Evolutionary conservation across 1,140 invertebrate species (phyloP).

Genomic region (Lepidurus couesii): DNA sequence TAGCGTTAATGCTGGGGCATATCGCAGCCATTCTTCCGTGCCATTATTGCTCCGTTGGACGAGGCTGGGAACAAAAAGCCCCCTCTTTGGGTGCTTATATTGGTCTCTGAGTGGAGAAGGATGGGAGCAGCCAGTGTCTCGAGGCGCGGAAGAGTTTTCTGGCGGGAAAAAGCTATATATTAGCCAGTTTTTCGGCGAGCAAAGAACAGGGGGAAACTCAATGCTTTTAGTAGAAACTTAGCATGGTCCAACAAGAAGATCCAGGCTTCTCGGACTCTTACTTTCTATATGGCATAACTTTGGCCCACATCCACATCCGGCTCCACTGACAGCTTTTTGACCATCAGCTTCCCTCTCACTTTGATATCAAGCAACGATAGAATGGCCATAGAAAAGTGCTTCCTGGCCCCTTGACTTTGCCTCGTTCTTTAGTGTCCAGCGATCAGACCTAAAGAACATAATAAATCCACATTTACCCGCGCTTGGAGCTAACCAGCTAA

Average conservation of each 20-base stretch:
- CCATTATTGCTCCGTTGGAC: neutral
- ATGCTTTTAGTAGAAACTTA: slow-evolving; percentile 2
- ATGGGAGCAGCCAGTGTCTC: slow-evolving; percentile 3
- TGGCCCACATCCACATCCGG: slow-evolving; percentile 8
- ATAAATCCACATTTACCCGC: neutral
- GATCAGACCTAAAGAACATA: neutral
- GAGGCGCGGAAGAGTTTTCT: neutral
- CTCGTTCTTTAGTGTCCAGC: neutral
- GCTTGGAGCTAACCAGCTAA: neutral
- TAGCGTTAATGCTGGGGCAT: slow-evolving; percentile 18
- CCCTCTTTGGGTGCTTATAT: neutral
- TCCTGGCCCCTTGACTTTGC: slow-evolving; percentile 2
- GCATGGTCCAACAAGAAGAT: neutral
- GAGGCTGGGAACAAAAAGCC: neutral
- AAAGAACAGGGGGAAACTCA: neutral
- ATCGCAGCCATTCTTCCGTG: slow-evolving; percentile 13
- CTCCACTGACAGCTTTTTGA: slow-evolving; percentile 11
- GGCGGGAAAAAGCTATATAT: neutral
- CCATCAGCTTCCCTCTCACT: slow-evolving; percentile 21
- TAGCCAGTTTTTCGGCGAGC: neutral
- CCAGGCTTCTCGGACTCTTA: neutral
- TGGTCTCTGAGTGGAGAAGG: neutral
- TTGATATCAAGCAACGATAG: slow-evolving; percentile 2
- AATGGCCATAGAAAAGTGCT: slow-evolving; percentile 2
- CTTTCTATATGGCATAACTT: neutral